Base-by-base conservation (phyloP, 1,140 invertebrate species). In the Arion vulgaris region DNA sequence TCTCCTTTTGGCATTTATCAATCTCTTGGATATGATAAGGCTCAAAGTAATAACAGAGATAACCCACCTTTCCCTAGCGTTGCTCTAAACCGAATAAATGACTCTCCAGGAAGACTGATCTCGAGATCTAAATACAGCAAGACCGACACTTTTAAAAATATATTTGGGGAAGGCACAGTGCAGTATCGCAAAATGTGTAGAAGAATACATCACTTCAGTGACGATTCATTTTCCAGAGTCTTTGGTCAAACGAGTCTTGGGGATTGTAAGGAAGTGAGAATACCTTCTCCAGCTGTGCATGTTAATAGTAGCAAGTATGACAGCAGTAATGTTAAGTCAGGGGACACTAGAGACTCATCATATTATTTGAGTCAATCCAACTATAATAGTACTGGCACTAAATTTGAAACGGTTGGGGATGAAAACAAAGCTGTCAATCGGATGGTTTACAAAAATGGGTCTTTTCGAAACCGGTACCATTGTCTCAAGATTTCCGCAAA, bases 151-250 rank as follows among this genome's bases (percentile, higher is more conserved):
- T 78, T 78, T 78, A 9, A 34, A 2, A 78, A 78, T 66, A 53
- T 78, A 39, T 78, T 78, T 78, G 76, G 76, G 32, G 53, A 62
- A 23, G 62, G 62, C 28, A 34, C 1, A 2, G n/a, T 66, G 11
- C n/a, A 66, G 62, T 28, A 66, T 0, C 28, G 62, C 5, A 66
- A 66, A 11, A 66, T 66, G 62, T 66, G 28, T 34, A 66, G 62
- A 28, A 66, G 28, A 66, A 32, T 66, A 32, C 62, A 32, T 28
- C 28, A 34, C n/a, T 15, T 5, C 19, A 39, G 53, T n/a, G 34
- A 36, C 66, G 76, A 78, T 68, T 78, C 76, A 15, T 78, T 62
- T 45, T 78, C 76, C n/a, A 34, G 76, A n/a, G 45, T 78, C 4
- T 78, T 78, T 78, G 76, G 76, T 39, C 38, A 49, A 26, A 39